Evolutionary conservation across 35 echinoderm and acorn worm species (phyloP), one percentile per base, ranked within the genome.

Genomic region (Heliocidaris tuberculata): DNA sequence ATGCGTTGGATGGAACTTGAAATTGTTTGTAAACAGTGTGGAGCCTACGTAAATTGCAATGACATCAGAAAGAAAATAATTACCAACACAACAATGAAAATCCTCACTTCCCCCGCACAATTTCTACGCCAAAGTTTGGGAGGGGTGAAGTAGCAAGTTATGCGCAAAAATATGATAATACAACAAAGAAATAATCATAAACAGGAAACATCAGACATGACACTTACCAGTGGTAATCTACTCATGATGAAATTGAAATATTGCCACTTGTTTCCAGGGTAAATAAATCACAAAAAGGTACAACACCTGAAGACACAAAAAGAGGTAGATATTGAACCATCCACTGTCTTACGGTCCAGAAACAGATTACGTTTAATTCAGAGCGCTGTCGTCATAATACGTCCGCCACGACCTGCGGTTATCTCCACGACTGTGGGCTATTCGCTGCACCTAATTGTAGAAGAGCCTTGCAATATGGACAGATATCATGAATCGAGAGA

Each of bases 181-280:
- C 27, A 24, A 78, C 17, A 24, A n/a, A 78, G 19, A 78, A 78
- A n/a, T 21, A n/a, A 78, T 7, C 21, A 6, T 78, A 24, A 78
- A 78, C 21, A 13, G 65, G 27, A 78, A 78, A 7, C 21, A 78
- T 78, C 21, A 78, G 21, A 24, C 21, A 78, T 7, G 65, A 5
- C 65, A 78, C 65, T 78, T 78, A 78, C 65, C 65, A 78, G 65
- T 78, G 65, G 65, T 78, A 78, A 78, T n/a, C 65, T 78, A 78
- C 65, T 78, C 65, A 78, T 78, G 65, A 6, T 78, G 65, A 7
- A 78, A n/a, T n/a, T 78, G 21, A 9, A 78, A 78, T 78, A 78
- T 78, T 78, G 65, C 21, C 65, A 27, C 65, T 9, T 78, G 65
- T 78, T 27, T 78, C 65, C 65, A 27, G 65, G 17, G 65, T 78